phyloP scores from a whole-genome alignment of 2,113 vertebrate species.

The Theristicus caerulescens region DNA sequence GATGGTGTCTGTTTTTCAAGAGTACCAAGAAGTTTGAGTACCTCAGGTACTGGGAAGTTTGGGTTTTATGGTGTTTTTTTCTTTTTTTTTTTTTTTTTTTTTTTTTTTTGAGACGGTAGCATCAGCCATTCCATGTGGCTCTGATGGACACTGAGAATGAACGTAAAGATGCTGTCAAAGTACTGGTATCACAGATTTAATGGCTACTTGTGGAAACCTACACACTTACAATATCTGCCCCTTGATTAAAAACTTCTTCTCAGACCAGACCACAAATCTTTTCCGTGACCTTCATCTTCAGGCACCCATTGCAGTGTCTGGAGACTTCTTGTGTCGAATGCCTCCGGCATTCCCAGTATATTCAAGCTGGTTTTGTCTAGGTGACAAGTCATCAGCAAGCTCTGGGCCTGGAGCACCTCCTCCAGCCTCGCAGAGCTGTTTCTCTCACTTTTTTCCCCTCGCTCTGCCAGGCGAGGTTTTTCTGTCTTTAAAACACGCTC shows the following conservation, averaged over 20 bases:
- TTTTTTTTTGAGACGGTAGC: background rate
- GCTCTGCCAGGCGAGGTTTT: background rate
- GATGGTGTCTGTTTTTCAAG: background rate
- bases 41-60: background rate
- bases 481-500: too few relatives aligned
- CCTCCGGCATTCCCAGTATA: background rate
- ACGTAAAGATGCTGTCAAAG: background rate
- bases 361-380: background rate
- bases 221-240: background rate
- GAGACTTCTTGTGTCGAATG: background rate
- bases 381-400: background rate
- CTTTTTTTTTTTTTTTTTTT: background rate
- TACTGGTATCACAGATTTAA: background rate
- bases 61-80: accelerated
- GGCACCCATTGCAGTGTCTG: background rate
- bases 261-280: background rate
- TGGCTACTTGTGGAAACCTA: background rate
- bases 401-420: background rate
- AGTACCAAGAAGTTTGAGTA: background rate
- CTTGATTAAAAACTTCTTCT: background rate
- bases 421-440: background rate
- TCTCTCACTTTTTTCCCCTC: background rate
- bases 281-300: background rate
- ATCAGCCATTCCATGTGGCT: background rate
- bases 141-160: background rate